Base-by-base conservation (phyloP, 2,888 invertebrate genomes). In the Dicranocentrus wangi region DNA sequence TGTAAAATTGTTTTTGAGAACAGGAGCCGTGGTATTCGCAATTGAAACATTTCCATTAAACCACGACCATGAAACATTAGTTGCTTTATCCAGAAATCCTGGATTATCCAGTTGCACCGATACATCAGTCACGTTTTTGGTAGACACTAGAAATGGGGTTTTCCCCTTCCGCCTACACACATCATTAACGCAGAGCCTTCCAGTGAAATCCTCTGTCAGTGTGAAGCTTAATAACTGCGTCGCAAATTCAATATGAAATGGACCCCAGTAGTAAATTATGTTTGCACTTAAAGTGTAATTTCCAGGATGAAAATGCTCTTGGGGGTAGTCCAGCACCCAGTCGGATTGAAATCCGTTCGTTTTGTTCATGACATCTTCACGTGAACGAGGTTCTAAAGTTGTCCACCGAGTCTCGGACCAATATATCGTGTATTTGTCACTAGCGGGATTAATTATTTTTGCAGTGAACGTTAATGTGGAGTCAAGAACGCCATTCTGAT, bases 401-500 rank as follows among this genome's bases (percentile, higher is more conserved):
- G 15, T 43, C 72, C 70, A 78, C 1, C 19, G 27, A 28, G 75
- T 72, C 66, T 84, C 85, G 5, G 61, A 28, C 85, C 85, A 86
- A 15, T 70, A 77, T 8, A 85, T 81, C 13, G 19, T 63, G 47
- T 82, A 86, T 3, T 69, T 39, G 10, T 72, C 65, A 23, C 73
- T 73, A 68, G 89, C 87, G 0, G 86, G 84, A 51, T 90, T 76
- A 47, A 71, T 89, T 87, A 94, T 89, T 82, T 90, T 90, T 19
- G 93, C 93, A 84, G 89, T 91, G 87, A 95, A 93, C 83, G 92
- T 92, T 53, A 94, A 90, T 69, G 91, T 92, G 2, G 93, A 93
- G 23, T 94, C 95, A 71, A 92, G 89, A 17, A 94, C 92, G n/a
- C 92, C 91, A 61, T 93, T 93, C 8, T 93, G 92, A 88, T 93